Evolutionary conservation across 2,113 vertebrate genomes (phyloP), one percentile per base, ranked within the genome.

Genomic region (Ictalurus furcatus): DNA sequence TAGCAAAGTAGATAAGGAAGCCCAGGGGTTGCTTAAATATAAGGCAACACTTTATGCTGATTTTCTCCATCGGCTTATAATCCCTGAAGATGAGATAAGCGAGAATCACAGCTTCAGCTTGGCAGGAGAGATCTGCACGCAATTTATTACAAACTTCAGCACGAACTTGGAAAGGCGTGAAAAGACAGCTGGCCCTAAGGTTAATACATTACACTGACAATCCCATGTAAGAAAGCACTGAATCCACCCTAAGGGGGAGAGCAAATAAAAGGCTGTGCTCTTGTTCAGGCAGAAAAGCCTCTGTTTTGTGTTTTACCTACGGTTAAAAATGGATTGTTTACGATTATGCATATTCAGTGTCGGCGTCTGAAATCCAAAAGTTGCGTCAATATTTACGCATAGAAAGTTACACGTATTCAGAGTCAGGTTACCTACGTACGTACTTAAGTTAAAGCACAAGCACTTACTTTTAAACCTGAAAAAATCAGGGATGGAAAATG

Each of bases 81-180:
- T 84, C 79, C 86, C 34, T 34, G 28, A 78, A 88, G 84, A 65
- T 74, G 79, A 91, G 87, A 88, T 61, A 37, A 71, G 87, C 84
- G 71, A 63, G 58, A 91, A 88, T 30, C 23, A 4, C 40, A 63
- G 83, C n/a, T 88, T 73, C 28, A 30, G 73, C 48, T 52, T 40
- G 69, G 69, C 84, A 65, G 88, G 83, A 79, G 21, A 37, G 65
- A 71, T 54, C 83, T 84, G 78, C 25, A 56, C 21, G 74, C 44
- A 69, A 79, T 90, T 86, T 79, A 61, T 44, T 82, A 59, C 88
- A 88, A 85, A 90, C 61, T 85, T 48, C 76, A 61, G 56, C 65
- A 88, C 56, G 25, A 86, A 88, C 23, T 59, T 65, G 78, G 80
- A 69, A 84, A 74, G 69, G 54, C 74, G 9, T 37, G 59, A 80